Evolutionary conservation across 2,113 vertebrate genomes (phyloP).

Genomic region (Zapus hudsonius): DNA sequence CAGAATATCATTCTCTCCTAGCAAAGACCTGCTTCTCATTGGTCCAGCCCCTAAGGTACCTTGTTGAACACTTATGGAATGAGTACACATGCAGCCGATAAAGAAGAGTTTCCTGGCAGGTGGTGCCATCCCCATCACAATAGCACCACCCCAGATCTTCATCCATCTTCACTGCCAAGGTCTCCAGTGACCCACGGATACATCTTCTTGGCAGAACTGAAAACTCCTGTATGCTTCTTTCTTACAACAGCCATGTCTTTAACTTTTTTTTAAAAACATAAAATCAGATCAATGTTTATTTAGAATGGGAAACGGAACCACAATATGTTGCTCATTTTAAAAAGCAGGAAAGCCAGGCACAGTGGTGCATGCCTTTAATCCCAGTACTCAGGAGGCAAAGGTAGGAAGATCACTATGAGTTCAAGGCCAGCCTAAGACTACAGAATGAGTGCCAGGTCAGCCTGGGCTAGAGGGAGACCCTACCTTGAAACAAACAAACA

Average conservation of each 20-base stretch:
- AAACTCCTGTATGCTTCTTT: accelerated
- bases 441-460: no score
- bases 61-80: background rate
- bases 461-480: no score
- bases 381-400: no score
- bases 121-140: background rate
- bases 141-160: background rate
- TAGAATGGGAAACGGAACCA: no score
- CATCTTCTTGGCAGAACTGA: background rate
- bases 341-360: no score
- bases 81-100: background rate
- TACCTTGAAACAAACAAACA: no score
- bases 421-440: no score
- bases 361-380: no score
- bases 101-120: background rate
- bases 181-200: background rate
- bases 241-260: background rate
- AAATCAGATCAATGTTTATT: no score
- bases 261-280: background rate
- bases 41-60: background rate
- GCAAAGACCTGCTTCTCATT: background rate
- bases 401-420: no score
- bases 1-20: background rate
- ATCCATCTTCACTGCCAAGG: background rate
- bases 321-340: no score